These are phyloP conservation scores for Calameuta filiformis DNA, from an alignment of 2,888 invertebrate genomes.

Conservation along the genomic window DNA sequence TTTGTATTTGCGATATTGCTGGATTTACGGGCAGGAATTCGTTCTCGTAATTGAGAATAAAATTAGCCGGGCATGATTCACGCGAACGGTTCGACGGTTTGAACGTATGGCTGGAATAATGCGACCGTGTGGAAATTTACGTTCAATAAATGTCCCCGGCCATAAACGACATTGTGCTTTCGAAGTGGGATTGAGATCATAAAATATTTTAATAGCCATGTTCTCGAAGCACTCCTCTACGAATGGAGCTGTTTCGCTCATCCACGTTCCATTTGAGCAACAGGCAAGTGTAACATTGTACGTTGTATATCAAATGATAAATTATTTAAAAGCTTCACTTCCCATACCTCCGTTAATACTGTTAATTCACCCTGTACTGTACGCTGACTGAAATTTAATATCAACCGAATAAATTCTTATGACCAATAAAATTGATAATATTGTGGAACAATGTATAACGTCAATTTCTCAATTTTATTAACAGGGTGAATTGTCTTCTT, in stretches of 20 bases:
- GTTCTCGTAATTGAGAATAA: not conserved
- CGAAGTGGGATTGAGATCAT: conserved; percentile 13
- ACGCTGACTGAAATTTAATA: not conserved
- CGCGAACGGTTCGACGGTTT: not conserved
- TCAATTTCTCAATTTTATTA: not conserved
- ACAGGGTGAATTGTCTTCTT: not conserved
- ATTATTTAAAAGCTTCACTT: not conserved
- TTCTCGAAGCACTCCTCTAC: not conserved
- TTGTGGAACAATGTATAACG: not conserved
- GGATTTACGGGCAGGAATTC: not conserved
- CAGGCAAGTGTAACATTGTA: not conserved
- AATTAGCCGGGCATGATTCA: not conserved
- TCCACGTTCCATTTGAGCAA: not conserved
- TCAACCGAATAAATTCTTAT: not conserved
- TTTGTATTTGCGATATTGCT: not conserved
- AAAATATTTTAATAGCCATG: conserved; percentile 4
- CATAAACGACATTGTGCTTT: conserved; percentile 35
- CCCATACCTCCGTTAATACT: not conserved
- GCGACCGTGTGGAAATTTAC: conserved; percentile 28
- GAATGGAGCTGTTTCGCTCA: not conserved
- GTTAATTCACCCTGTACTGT: not conserved
- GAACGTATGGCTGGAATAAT: conserved; percentile 15
- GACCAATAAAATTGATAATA: not conserved
- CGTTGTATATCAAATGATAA: not conserved
- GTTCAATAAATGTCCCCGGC: conserved; percentile 32